Conservation (phyloP, 1,140 invertebrate genomes). For the Drosophila auraria region DNA sequence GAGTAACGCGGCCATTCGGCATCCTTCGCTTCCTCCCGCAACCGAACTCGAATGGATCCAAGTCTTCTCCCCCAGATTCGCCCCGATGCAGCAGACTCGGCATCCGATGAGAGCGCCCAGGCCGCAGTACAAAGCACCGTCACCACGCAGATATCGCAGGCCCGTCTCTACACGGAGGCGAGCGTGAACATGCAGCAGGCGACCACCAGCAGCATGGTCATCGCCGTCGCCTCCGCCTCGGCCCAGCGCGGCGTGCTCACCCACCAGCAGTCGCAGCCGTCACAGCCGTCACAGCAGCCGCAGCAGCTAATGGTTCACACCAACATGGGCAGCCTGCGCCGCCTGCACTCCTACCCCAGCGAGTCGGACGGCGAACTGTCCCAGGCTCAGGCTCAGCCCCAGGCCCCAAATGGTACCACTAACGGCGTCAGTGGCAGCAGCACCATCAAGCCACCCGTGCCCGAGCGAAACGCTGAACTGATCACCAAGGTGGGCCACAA, state of each 20-base stretch:
- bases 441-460: slow-evolving; percentile 90
- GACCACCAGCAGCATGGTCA: slow-evolving; percentile 64
- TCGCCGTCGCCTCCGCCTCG: slow-evolving; percentile 47
- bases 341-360: slow-evolving; percentile 91
- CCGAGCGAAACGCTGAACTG: slow-evolving; percentile 91
- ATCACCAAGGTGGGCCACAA: slow-evolving; percentile 88
- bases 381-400: slow-evolving; percentile 76
- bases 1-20: slow-evolving; percentile 9
- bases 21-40: background rate
- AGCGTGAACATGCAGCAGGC: slow-evolving; percentile 65
- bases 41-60: slow-evolving; percentile 26
- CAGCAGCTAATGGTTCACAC: slow-evolving; percentile 84
- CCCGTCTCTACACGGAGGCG: slow-evolving; percentile 77
- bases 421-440: slow-evolving; percentile 27
- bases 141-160: slow-evolving; percentile 85
- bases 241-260: slow-evolving; percentile 27
- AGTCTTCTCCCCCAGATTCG: slow-evolving; percentile 57
- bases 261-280: slow-evolving; percentile 30
- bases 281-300: background rate
- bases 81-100: slow-evolving; percentile 76
- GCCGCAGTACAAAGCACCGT: slow-evolving; percentile 82
- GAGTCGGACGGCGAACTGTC: slow-evolving; percentile 90
- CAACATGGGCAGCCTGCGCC: slow-evolving; percentile 87
- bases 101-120: slow-evolving; percentile 85
- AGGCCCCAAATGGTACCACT: slow-evolving; percentile 4